Evolutionary conservation across 1,140 invertebrate species (phyloP).

Genomic region (Hirudo medicinalis): DNA sequence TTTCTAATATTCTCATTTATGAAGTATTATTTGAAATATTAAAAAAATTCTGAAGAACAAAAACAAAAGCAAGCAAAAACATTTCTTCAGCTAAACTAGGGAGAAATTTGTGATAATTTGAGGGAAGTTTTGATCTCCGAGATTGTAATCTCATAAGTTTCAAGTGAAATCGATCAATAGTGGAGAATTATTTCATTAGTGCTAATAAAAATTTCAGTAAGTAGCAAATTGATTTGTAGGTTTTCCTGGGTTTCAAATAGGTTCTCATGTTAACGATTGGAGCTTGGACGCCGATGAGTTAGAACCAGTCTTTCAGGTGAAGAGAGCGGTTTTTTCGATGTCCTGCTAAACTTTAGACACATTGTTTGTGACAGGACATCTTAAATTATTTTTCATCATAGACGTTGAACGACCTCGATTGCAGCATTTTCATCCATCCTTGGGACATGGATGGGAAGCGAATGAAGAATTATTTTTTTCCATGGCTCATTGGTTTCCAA

Average conservation of each 20-base stretch:
- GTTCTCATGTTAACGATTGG: slow-evolving; percentile 51
- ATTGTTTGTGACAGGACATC: background rate
- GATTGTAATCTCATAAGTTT: too few relatives aligned
- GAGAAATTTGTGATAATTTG: too few relatives aligned
- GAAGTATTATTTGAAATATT: too few relatives aligned
- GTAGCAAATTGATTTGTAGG: slow-evolving; percentile 27
- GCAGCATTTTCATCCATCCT: slow-evolving; percentile 49
- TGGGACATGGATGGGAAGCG: slow-evolving; percentile 51
- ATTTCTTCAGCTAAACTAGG: too few relatives aligned
- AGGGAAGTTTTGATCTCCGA: too few relatives aligned
- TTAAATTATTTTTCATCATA: background rate
- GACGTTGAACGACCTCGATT: slow-evolving; percentile 34
- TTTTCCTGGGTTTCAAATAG: slow-evolving; percentile 48
- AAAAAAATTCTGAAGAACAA: too few relatives aligned
- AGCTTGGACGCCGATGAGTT: slow-evolving; percentile 48
- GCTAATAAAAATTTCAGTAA: background rate
- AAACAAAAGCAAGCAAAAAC: too few relatives aligned
- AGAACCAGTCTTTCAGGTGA: slow-evolving; percentile 42
- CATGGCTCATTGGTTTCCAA: slow-evolving; percentile 48
- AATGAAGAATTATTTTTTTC: slow-evolving; percentile 50
- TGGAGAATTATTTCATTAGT: too few relatives aligned
- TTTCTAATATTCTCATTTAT: too few relatives aligned
- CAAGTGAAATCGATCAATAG: too few relatives aligned
- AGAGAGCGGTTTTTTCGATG: background rate
- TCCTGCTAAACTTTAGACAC: background rate